Base-by-base conservation (phyloP, 2,113 vertebrate species). In the Scatophagus argus region DNA sequence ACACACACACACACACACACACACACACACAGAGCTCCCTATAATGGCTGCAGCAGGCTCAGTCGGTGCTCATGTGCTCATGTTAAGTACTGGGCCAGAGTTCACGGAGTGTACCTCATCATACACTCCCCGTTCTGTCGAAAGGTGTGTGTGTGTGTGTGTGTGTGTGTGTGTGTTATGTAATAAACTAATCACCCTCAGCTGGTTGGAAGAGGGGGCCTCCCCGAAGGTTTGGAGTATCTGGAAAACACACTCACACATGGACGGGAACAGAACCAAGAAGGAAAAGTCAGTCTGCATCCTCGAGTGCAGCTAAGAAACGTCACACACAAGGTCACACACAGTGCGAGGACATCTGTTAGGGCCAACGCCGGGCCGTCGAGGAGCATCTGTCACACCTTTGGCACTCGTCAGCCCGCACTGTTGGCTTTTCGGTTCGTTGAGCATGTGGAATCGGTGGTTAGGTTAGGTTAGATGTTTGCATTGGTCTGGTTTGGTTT, bases 101-200 rank as follows among this genome's bases (percentile, higher is more conserved):
- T 76, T 88, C 25, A 14, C 44, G 46, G 49, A 46, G 65, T 21
- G 7, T 43, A 70, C 72, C 74, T 83, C 79, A 10, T 82, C 60
- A 69, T 41, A 85, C 70, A 59, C 83, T 82, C 81, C 77, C 74
- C 61, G 23, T 49, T 77, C 51, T 77, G 55, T 59, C 17, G 5
- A 56, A 73, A 49, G 38, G 21, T 71, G 11, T 76, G 74, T 82
- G 68, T 74, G 69, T 65, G 74, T 59, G n/a, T 56, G 36, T 23
- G 51, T 43, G 38, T 25, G 52, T 43, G 49, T 44, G 38, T 23
- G 49, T 58, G 54, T 51, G 55, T 92, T 90, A 88, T 69, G 84
- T 85, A 91, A 91, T 78, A 19, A 83, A n/a, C 74, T 89, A 91
- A 92, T 91, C 82, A 13, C 77, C 87, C 81, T 90, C 91, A 92